Evolutionary conservation across 2,797 vertebrate genomes (phyloP).

Genomic region (Iguana delicatissima): DNA sequence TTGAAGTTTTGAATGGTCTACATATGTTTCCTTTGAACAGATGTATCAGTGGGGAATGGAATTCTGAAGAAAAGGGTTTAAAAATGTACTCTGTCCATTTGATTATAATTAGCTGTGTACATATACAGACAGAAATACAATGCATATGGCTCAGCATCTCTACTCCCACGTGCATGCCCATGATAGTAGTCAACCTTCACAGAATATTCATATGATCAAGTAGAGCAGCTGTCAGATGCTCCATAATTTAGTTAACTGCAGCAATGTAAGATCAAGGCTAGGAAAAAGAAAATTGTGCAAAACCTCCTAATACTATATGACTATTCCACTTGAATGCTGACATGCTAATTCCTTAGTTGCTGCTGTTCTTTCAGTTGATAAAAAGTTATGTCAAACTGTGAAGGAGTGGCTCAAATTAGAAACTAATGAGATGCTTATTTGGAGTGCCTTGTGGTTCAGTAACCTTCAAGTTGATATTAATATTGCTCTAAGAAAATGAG

Average conservation of each 20-base stretch:
- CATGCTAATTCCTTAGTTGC: constrained; percentile 5
- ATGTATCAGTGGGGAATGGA: constrained; percentile 48
- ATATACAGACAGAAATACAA: constrained; percentile 66
- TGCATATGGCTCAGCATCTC: constrained; percentile 61
- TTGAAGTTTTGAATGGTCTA: constrained; percentile 48
- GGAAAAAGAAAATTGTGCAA: constrained; percentile 42
- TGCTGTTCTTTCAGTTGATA: constrained; percentile 10
- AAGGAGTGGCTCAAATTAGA: constrained; percentile 8
- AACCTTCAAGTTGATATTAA: not conserved
- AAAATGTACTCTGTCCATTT: constrained; percentile 58
- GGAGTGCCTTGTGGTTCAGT: not conserved
- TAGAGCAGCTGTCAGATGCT: constrained; percentile 64
- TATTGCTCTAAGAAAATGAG: not conserved
- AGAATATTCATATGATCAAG: constrained; percentile 61
- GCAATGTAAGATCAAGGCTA: constrained; percentile 51
- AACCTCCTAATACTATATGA: constrained; percentile 31
- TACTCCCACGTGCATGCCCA: constrained; percentile 61
- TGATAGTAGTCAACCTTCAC: constrained; percentile 76
- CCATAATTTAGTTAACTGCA: constrained; percentile 64
- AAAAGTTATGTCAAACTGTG: not conserved
- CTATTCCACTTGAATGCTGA: constrained; percentile 25
- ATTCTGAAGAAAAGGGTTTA: constrained; percentile 50
- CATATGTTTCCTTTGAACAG: constrained; percentile 48
- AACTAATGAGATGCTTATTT: constrained; percentile 15
- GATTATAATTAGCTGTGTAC: constrained; percentile 73